phyloP scores from a whole-genome alignment of 2,113 vertebrate species.

The Cyanistes caeruleus region DNA sequence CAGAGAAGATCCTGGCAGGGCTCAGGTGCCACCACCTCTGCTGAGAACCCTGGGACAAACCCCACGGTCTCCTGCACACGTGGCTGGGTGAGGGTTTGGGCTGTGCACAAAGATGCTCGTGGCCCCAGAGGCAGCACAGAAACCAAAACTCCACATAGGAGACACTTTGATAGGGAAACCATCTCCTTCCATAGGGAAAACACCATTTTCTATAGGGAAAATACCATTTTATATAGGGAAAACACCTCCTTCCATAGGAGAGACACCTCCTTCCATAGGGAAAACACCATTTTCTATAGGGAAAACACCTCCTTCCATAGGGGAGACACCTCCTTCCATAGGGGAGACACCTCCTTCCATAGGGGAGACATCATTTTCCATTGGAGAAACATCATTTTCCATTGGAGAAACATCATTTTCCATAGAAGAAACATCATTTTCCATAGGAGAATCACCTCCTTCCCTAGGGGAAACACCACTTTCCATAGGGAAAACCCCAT shows the following conservation, averaged over 20 bases:
- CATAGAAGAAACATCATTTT: background rate
- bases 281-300: no score
- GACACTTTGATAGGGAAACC: background rate
- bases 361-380: background rate
- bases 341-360: fast-evolving
- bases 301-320: background rate
- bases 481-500: background rate
- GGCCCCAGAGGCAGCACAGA: background rate
- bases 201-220: no score
- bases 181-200: no score
- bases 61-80: background rate
- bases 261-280: no score
- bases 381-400: fast-evolving
- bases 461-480: fast-evolving
- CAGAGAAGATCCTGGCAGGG: background rate
- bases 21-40: background rate
- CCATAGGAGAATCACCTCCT: fast-evolving
- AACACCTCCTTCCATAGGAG: no score
- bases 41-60: background rate
- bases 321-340: background rate
- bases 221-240: no score
- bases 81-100: background rate
- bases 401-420: background rate
- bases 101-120: fast-evolving
- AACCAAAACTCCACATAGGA: background rate